These are phyloP conservation scores for Porites divaricata DNA, from an alignment of 92 coral and sea anemone genomes.

Conservation along the genomic window DNA sequence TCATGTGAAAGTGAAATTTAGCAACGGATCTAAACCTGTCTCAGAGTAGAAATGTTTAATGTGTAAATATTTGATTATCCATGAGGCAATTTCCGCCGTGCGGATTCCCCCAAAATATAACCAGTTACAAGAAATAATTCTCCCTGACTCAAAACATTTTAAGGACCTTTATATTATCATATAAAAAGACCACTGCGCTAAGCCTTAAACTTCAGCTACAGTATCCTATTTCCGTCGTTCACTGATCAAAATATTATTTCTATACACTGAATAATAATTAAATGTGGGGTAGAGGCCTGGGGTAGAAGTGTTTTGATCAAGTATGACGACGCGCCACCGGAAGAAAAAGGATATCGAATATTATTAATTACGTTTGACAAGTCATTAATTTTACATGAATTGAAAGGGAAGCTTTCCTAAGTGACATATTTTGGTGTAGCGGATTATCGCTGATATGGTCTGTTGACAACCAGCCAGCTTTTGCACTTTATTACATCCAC, in stretches of 20 bases:
- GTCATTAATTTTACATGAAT: constrained; percentile 22
- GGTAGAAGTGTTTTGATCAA: background rate
- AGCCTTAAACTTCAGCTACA: too few species aligned
- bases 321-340: background rate
- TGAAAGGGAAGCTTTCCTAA: background rate
- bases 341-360: constrained; percentile 9
- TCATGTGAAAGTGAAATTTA: background rate
- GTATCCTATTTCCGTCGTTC: too few species aligned
- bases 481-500: too few species aligned
- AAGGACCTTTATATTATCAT: too few species aligned
- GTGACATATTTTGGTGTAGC: constrained; percentile 19
- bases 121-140: background rate
- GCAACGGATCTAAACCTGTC: background rate
- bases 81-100: background rate
- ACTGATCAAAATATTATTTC: too few species aligned
- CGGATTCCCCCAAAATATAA: background rate
- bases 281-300: background rate
- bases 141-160: too few species aligned
- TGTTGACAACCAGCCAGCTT: background rate
- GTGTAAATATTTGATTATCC: background rate
- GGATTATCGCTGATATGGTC: constrained; percentile 5
- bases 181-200: too few species aligned
- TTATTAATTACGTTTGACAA: constrained; percentile 24
- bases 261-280: too few species aligned
- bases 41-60: background rate